Base-by-base conservation (phyloP, 1,140 invertebrate genomes). In the Calephelis virginiensis region DNA sequence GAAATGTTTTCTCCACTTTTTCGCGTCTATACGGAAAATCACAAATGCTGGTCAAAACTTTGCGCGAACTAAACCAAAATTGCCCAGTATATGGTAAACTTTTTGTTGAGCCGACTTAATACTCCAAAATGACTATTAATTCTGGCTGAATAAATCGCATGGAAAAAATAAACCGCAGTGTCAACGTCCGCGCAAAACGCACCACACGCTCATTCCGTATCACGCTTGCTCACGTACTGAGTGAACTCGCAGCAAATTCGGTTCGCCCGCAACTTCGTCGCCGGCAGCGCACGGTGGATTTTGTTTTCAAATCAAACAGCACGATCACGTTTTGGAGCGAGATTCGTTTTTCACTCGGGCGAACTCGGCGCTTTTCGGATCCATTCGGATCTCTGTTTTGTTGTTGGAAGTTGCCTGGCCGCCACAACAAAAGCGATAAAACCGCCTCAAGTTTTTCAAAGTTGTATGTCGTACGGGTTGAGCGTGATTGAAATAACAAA, bases 171-270 rank as follows among this genome's bases (percentile, higher is more conserved):
- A 81, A 82, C 89, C 86, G 85, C 82, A 86, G 81, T 82, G 80
- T 89, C 81, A 91, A 84, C 75, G 89, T 87, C 84, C 89, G 89
- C 89, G 89, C 86, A 87, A 89, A 84, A 87, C 85, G 86, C 86
- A 89, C 89, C 89, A 87, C 89, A 89, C 89, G 85, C 83, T 83
- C 86, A 91, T 89, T 91, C 89, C 86, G 89, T 91, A 91, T 89
- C 86, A 89, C 89, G 89, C 89, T 91, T 79, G 86, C 82, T 87
- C 78, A 85, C 86, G 86, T 81, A 91, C 89, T 89, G 86, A 86
- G 75, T 89, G 86, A 86, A 75, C 80, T 75, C 73, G 75, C 74
- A 72, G 49, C 49, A 53, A 53, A 80, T 76, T 78, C 71, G 78
- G 78, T 83, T 82, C 80, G 78, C 79, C 80, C 78, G 82, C 78